Base-by-base conservation (phyloP, 35 echinoderm and acorn worm species). In the Ptychodera flava region DNA sequence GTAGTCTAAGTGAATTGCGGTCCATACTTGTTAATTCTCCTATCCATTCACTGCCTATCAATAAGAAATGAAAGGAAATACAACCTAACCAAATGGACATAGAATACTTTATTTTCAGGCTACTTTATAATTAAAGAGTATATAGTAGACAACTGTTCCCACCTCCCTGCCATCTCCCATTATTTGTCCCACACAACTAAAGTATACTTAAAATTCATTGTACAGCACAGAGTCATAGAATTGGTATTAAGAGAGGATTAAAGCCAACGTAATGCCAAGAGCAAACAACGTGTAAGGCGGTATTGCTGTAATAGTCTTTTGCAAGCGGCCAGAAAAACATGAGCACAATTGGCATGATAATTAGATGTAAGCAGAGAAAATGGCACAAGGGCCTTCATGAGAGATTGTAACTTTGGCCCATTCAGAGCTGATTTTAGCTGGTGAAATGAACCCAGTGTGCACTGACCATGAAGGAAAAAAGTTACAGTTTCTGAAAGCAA, bases 151-250 rank as follows among this genome's bases (percentile, higher is more conserved):
- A 64, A 64, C 6, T 64, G 45, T 64, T 64, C 45, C 45, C 45
- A 64, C 45, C 45, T 64, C 45, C 45, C 45, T 64, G 6, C 45
- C 45, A 64, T 12, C 45, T 22, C 45, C 6, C 45, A 6, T 64
- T 64, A 64, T 64, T 64, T 64, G 45, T 64, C n/a, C n/a, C n/a
- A n/a, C n/a, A n/a, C n/a, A n/a, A n/a, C n/a, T n/a, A 64, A 22
- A 64, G 45, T 64, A 64, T 64, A 64, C 45, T 64, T 64, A 64
- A 64, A 64, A 64, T 64, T 64, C 45, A 64, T 64, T 64, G 45
- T 64, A 22, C 22, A 22, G 22, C 45, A 64, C 45, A 64, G 45
- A 64, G 45, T 64, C 45, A 64, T 64, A 64, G 45, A 64, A 64
- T 64, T 64, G 45, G 45, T 22, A 64, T 64, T 64, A 64, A 64